phyloP scores from a whole-genome alignment of 2,888 invertebrate genomes.

The Amaurobius ferox region DNA sequence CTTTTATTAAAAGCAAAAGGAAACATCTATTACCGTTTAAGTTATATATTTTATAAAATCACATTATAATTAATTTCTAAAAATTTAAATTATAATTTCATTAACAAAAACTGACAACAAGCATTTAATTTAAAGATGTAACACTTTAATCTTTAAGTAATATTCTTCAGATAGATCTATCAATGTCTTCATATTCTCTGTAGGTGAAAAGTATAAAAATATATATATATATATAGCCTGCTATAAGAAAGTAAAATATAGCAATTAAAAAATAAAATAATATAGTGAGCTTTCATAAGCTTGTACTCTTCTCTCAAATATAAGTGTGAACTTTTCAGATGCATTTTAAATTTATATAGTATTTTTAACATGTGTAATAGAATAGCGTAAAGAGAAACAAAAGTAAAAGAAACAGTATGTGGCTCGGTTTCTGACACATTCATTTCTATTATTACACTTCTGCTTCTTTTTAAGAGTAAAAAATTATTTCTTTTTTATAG shows the following conservation, averaged over 20 bases:
- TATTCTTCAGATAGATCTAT: slow-evolving; percentile 29
- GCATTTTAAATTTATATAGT: background rate
- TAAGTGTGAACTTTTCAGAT: slow-evolving; percentile 11
- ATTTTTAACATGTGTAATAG: background rate
- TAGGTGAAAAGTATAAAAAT: slow-evolving; percentile 37
- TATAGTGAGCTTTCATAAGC: slow-evolving; percentile 15
- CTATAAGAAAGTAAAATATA: slow-evolving; percentile 38
- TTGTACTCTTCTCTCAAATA: slow-evolving; percentile 3
- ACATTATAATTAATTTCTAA: too few species aligned
- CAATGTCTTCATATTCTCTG: background rate
- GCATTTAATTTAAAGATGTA: slow-evolving; percentile 9
- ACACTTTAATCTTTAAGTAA: slow-evolving; percentile 4
- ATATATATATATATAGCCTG: slow-evolving; percentile 35
- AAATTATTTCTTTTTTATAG: background rate
- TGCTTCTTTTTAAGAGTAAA: slow-evolving; percentile 1
- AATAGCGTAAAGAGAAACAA: background rate
- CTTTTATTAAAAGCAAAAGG: too few species aligned
- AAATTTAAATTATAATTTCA: too few species aligned
- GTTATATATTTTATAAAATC: too few species aligned
- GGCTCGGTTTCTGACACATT: slow-evolving; percentile 16
- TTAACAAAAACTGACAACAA: background rate
- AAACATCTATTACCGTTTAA: too few species aligned
- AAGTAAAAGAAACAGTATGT: background rate
- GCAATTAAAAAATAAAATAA: slow-evolving; percentile 34
- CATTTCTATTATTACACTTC: background rate